Evolutionary conservation across 2,797 vertebrate species (phyloP).

Genomic region (Synanceia verrucosa): DNA sequence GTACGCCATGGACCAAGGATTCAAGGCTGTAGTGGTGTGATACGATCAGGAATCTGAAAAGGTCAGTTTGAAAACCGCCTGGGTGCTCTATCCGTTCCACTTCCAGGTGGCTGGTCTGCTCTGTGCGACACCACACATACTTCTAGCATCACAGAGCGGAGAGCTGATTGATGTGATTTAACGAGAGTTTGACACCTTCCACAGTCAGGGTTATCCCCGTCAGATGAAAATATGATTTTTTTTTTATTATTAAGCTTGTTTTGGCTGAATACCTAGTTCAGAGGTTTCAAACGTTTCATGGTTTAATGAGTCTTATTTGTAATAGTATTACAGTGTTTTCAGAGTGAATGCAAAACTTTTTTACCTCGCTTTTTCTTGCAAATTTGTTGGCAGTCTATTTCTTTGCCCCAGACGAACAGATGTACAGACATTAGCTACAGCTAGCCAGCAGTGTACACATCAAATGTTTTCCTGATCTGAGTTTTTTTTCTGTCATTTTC

Average conservation of each 20-base stretch:
- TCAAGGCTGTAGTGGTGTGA: too few species aligned
- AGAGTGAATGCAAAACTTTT: neutral
- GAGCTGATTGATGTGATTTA: too few species aligned
- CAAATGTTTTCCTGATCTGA: neutral
- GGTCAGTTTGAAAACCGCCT: too few species aligned
- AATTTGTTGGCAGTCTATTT: neutral
- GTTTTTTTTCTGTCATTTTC: neutral
- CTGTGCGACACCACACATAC: too few species aligned
- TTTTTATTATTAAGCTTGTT: neutral
- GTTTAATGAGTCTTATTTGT: neutral
- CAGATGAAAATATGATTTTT: neutral
- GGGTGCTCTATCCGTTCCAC: too few species aligned
- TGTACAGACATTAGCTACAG: neutral
- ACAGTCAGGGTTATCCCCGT: neutral
- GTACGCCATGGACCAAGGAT: neutral
- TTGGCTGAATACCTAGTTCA: neutral
- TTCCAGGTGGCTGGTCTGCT: too few species aligned
- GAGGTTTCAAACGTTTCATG: neutral
- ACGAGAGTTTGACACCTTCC: neutral
- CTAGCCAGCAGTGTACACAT: neutral
- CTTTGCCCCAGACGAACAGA: neutral
- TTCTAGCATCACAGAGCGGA: too few species aligned
- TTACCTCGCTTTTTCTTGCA: neutral
- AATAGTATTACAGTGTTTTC: neutral
- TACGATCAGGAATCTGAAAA: too few species aligned